Evolutionary conservation across 2,888 invertebrate species (phyloP).

Genomic region (Serrognathus titanus): DNA sequence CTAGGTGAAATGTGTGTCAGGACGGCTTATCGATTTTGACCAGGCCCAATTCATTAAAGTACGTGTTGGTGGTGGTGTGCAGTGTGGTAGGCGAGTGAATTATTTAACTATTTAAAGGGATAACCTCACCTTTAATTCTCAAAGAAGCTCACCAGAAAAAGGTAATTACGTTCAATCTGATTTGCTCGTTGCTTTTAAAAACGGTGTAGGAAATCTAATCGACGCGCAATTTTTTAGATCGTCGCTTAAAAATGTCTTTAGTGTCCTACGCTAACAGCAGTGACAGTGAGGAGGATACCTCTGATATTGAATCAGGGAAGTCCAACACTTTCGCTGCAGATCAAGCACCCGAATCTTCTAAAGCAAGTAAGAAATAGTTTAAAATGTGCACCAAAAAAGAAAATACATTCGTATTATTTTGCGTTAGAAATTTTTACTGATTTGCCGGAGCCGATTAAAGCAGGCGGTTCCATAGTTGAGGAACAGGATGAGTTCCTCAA

Average conservation of each 20-base stretch:
- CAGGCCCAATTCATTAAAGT: too few relatives aligned
- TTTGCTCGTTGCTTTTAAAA: too few relatives aligned
- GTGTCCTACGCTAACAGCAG: slow-evolving; percentile 61
- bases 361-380: not conserved
- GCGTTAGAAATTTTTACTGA: slow-evolving; percentile 32
- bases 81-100: too few relatives aligned
- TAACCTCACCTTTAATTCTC: too few relatives aligned
- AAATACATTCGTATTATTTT: not conserved
- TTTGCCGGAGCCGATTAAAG: slow-evolving; percentile 53
- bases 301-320: slow-evolving; percentile 42
- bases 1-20: too few relatives aligned
- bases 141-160: too few relatives aligned
- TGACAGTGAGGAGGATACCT: slow-evolving; percentile 47
- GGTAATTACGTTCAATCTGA: too few relatives aligned
- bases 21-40: too few relatives aligned
- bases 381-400: not conserved
- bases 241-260: slow-evolving; percentile 52
- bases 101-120: too few relatives aligned
- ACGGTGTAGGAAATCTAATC: too few relatives aligned
- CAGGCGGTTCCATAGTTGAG: slow-evolving; percentile 44
- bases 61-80: too few relatives aligned
- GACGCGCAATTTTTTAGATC: too few relatives aligned
- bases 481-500: slow-evolving; percentile 63
- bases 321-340: slow-evolving; percentile 33
- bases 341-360: not conserved